Evolutionary conservation across 2,888 invertebrate species (phyloP).

Genomic region (Drosophila yooni): DNA sequence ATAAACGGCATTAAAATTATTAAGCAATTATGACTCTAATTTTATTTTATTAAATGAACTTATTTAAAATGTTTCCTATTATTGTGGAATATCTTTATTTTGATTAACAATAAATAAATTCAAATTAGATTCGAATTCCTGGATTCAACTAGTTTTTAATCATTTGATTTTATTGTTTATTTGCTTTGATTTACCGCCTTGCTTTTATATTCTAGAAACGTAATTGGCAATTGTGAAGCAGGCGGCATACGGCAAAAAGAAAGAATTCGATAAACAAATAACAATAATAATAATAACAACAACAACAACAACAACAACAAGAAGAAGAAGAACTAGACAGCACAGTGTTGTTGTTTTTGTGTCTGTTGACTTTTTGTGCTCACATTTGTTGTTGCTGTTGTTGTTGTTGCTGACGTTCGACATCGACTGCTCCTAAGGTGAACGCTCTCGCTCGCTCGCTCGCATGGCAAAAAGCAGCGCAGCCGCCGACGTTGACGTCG

Average conservation of each 20-base stretch:
- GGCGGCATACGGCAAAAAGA: background rate
- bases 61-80: background rate
- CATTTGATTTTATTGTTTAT: background rate
- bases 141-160: background rate
- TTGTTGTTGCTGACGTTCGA: constrained; percentile 10
- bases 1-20: background rate
- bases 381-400: constrained; percentile 9
- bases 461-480: constrained; percentile 42
- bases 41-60: background rate
- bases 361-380: background rate
- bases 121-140: background rate
- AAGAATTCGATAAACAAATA: background rate
- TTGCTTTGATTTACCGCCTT: background rate
- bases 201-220: constrained; percentile 20
- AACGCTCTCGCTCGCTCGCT: constrained; percentile 24
- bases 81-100: background rate
- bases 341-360: background rate
- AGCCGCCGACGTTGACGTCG: constrained; percentile 23
- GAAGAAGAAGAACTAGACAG: background rate
- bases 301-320: background rate
- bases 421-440: constrained; percentile 22
- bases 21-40: background rate
- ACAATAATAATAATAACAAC: background rate
- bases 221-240: constrained; percentile 24
- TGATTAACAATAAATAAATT: background rate